A percentile compares a stretch with the other conserved stretches of the same genome.
Conservation (phyloP, 2,797 vertebrate species). For the Macropus fuliginosus region DNA sequence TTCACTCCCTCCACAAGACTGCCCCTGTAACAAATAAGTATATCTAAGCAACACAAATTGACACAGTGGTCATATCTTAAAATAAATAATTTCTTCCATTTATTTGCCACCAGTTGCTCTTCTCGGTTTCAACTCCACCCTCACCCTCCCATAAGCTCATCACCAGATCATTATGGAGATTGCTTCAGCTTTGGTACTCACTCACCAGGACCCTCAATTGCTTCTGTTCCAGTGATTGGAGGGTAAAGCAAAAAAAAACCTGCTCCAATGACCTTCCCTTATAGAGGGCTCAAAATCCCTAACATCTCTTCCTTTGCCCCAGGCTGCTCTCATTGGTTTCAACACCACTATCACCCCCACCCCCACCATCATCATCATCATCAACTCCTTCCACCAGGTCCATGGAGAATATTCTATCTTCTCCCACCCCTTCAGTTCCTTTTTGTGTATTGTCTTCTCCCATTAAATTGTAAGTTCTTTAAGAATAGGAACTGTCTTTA, state of each 20-base stretch:
- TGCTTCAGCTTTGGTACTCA: not conserved
- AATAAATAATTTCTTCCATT: not conserved
- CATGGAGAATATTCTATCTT: not conserved
- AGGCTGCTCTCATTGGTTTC: not conserved
- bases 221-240: not conserved
- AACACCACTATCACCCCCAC: not conserved
- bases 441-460: not conserved
- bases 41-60: not conserved
- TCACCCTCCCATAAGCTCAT: not conserved
- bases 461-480: not conserved
- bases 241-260: not conserved
- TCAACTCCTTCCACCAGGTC: not conserved
- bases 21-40: not conserved
- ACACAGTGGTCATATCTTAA: not conserved
- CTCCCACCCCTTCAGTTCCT: not conserved
- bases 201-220: not conserved
- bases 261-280: not conserved
- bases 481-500: not conserved
- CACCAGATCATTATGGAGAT: not conserved
- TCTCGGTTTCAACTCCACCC: not conserved
- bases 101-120: not conserved
- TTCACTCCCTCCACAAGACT: not conserved
- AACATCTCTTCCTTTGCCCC: not conserved
- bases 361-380: not conserved
- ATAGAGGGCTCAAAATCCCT: not conserved